phyloP scores from a whole-genome alignment of 2,888 invertebrate genomes.

The Andricus quercusramuli region DNA sequence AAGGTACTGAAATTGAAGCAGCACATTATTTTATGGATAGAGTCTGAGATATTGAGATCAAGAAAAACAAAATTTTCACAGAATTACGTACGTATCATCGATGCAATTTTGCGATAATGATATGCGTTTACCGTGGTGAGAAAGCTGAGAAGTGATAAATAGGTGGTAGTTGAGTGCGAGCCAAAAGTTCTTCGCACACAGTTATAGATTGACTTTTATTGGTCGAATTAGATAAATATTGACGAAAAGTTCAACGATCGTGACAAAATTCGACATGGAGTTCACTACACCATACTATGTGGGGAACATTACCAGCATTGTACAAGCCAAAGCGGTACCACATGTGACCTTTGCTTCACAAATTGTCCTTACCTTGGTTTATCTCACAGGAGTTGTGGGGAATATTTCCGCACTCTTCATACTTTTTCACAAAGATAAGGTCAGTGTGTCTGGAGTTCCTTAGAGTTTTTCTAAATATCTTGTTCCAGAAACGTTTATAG shows the following conservation, averaged over 20 bases:
- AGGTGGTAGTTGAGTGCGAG: slow-evolving; percentile 1
- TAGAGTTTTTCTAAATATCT: too few species aligned
- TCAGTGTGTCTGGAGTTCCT: slow-evolving; percentile 47
- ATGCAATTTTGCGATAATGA: slow-evolving; percentile 10
- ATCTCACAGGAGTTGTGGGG: slow-evolving; percentile 85
- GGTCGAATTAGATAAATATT: neutral
- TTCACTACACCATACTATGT: neutral
- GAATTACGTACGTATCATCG: slow-evolving; percentile 19
- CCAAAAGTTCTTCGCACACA: neutral
- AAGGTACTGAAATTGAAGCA: neutral
- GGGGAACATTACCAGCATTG: neutral
- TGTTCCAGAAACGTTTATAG: too few species aligned
- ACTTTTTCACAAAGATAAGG: slow-evolving; percentile 85
- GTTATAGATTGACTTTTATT: slow-evolving; percentile 26
- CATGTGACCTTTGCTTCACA: slow-evolving; percentile 69
- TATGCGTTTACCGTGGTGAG: neutral
- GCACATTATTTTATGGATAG: neutral
- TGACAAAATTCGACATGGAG: neutral
- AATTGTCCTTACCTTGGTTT: slow-evolving; percentile 81
- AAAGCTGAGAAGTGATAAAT: neutral
- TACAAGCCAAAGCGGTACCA: neutral
- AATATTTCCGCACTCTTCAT: slow-evolving; percentile 89
- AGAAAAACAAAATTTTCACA: neutral
- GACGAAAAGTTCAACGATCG: neutral
- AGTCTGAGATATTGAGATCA: neutral